Conservation (phyloP, 2,113 vertebrate species). For the Xenopus tropicalis region UCB_Xtro_10.0 CM004443.2:72868501-72869000, state of each 20-base stretch:
- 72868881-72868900: constrained; percentile 22
- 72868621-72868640: background rate
- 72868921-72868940: constrained; percentile 36
- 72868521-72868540: no score
- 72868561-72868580: no score
- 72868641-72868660: background rate
- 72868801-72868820: constrained; percentile 30
- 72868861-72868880: constrained; percentile 30
- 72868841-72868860: constrained; percentile 20
- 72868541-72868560: no score
- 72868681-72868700: background rate
- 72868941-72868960: constrained; percentile 29
- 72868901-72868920: constrained; percentile 37
- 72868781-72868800: background rate
- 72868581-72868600: no score
- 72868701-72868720: no score
- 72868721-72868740: background rate
- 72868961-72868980: constrained; percentile 23
- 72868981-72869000: background rate
- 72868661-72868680: constrained; percentile 3
- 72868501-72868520: background rate
- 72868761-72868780: background rate
- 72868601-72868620: background rate
- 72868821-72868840: constrained; percentile 33
- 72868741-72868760: background rate